These are phyloP conservation scores for Zelleria hepariella DNA, from an alignment of 2,888 invertebrate genomes.

Conservation along the genomic window DNA sequence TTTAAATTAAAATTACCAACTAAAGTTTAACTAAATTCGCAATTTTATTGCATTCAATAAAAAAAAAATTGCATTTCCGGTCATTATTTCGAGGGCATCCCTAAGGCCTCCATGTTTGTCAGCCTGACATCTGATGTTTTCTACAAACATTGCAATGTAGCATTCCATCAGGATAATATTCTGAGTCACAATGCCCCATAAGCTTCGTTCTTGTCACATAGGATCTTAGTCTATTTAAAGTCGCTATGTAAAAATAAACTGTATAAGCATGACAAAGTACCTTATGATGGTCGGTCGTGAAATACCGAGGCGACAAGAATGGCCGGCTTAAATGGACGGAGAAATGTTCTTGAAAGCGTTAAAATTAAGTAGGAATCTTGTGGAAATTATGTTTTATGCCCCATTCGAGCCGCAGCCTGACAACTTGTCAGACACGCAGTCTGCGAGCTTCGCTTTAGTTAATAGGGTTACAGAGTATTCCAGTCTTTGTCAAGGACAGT, in stretches of 20 bases:
- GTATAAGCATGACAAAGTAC: background rate
- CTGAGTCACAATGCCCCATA: too few species aligned
- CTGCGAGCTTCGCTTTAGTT: background rate
- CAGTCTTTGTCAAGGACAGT: background rate
- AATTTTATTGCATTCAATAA: too few species aligned
- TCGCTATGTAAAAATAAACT: background rate
- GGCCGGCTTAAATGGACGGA: background rate
- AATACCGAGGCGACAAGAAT: background rate
- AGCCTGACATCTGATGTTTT: too few species aligned
- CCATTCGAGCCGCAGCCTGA: background rate
- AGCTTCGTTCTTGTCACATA: too few species aligned
- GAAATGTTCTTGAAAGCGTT: background rate
- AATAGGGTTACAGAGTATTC: background rate
- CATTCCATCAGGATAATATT: too few species aligned
- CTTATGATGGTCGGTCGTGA: background rate
- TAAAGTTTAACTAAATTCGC: too few species aligned
- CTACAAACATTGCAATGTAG: too few species aligned
- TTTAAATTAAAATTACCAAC: too few species aligned
- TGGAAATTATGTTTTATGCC: slow-evolving; percentile 5
- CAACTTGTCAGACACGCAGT: background rate
- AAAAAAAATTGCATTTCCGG: too few species aligned
- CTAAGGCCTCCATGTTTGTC: too few species aligned
- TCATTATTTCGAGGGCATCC: too few species aligned
- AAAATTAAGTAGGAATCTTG: slow-evolving; percentile 4
- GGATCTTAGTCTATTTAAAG: too few species aligned